Conservation (phyloP, 2,888 invertebrate genomes). For the Drepanosiphum platanoidis region DNA sequence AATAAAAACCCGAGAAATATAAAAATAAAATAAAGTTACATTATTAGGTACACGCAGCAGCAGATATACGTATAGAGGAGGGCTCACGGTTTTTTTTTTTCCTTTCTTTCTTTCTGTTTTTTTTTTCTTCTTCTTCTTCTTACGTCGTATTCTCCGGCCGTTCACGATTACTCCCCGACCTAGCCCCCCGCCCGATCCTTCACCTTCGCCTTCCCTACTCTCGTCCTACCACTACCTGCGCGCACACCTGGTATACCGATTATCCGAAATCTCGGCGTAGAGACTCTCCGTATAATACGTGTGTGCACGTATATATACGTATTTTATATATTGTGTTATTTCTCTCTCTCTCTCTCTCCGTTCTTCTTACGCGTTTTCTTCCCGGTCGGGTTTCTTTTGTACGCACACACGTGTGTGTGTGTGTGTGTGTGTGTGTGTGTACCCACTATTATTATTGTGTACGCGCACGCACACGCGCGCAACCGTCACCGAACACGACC, state of each 20-base stretch:
- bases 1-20: not conserved
- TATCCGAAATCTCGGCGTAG: slow-evolving; percentile 50
- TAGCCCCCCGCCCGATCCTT: not conserved
- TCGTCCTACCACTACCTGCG: not conserved
- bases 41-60: slow-evolving; percentile 16
- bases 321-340: not conserved
- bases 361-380: not conserved
- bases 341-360: not conserved
- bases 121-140: too few relatives aligned
- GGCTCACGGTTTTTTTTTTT: slow-evolving; percentile 27
- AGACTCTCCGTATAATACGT: too few relatives aligned
- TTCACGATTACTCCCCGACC: slow-evolving; percentile 45
- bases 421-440: too few relatives aligned
- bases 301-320: not conserved
- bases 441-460: not conserved
- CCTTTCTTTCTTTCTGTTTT: too few relatives aligned
- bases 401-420: not conserved
- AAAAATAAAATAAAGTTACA: slow-evolving; percentile 10
- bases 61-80: too few relatives aligned
- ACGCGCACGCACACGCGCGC: not conserved
- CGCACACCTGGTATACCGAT: slow-evolving; percentile 49
- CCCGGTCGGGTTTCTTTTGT: slow-evolving; percentile 1
- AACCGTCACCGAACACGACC: not conserved
- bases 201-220: not conserved
- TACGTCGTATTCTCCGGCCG: slow-evolving; percentile 41